Conservation (phyloP, 2,797 vertebrate species). For the Picus viridis region DNA sequence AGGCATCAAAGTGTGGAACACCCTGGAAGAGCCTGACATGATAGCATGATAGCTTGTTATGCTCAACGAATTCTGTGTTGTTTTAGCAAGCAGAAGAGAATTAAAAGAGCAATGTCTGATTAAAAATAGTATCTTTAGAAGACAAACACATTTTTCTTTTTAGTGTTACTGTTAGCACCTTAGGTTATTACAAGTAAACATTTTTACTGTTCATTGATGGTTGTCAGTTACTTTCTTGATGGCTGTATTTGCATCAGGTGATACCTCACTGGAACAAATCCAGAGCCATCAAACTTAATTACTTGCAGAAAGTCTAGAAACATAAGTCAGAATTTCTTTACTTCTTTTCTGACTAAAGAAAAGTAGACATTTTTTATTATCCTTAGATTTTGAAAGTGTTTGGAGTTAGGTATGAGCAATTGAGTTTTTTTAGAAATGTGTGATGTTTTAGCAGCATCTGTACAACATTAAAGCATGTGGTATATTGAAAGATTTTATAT, state of each 20-base stretch:
- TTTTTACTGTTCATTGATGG: background rate
- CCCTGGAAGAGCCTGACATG: background rate
- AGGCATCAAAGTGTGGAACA: background rate
- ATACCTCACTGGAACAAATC: background rate
- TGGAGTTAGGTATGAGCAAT: background rate
- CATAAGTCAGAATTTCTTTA: background rate
- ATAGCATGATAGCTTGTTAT: background rate
- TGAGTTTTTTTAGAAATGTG: background rate
- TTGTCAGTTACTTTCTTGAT: background rate
- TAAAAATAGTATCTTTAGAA: background rate
- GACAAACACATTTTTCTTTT: background rate
- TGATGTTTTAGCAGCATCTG: background rate
- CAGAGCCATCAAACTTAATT: background rate
- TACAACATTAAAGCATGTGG: background rate
- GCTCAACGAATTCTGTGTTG: background rate
- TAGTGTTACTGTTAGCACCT: background rate
- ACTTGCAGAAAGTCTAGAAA: background rate
- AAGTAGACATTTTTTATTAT: background rate
- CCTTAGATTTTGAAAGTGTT: background rate
- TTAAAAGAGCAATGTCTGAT: background rate
- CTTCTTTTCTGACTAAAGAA: background rate
- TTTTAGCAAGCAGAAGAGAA: background rate
- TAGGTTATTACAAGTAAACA: background rate
- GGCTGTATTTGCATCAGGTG: background rate
- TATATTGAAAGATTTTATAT: background rate